Percentiles rank a stretch among this genome's conserved stretches.
Evolutionary conservation across 2,888 invertebrate species (phyloP).

Genomic region (Apeira syringaria): DNA sequence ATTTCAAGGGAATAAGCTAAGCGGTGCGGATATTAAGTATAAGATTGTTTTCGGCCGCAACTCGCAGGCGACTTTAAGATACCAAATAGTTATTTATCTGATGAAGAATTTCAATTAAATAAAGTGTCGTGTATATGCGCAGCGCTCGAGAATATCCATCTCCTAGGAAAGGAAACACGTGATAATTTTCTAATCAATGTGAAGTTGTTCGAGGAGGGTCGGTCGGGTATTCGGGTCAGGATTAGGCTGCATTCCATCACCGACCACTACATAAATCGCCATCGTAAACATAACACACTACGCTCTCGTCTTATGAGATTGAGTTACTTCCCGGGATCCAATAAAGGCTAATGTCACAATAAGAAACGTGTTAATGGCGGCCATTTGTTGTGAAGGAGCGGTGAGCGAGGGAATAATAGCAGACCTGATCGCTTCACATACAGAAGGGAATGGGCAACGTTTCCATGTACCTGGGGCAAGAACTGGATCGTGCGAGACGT

Average conservation of each 20-base stretch:
- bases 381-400: slow-evolving; percentile 58
- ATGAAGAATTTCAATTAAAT: background rate
- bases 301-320: slow-evolving; percentile 51
- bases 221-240: slow-evolving; percentile 20
- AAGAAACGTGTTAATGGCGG: slow-evolving; percentile 68
- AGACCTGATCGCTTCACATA: slow-evolving; percentile 32
- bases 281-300: slow-evolving; percentile 47
- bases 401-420: slow-evolving; percentile 49
- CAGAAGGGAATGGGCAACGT: slow-evolving; percentile 5
- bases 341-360: slow-evolving; percentile 68
- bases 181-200: slow-evolving; percentile 25
- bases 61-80: too few relatives aligned
- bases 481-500: too few relatives aligned
- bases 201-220: slow-evolving; percentile 20
- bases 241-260: slow-evolving; percentile 26
- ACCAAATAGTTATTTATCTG: too few relatives aligned
- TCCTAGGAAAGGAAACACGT: slow-evolving; percentile 8
- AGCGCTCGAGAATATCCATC: slow-evolving; percentile 12
- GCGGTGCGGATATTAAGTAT: too few relatives aligned
- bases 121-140: background rate
- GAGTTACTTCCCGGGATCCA: slow-evolving; percentile 59
- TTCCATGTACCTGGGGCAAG: too few relatives aligned
- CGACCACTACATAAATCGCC: slow-evolving; percentile 27
- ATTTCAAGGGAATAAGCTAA: too few relatives aligned
- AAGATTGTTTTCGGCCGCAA: too few relatives aligned